Evolutionary conservation across 2,888 invertebrate genomes (phyloP).

Genomic region (Spialia ferax): DNA sequence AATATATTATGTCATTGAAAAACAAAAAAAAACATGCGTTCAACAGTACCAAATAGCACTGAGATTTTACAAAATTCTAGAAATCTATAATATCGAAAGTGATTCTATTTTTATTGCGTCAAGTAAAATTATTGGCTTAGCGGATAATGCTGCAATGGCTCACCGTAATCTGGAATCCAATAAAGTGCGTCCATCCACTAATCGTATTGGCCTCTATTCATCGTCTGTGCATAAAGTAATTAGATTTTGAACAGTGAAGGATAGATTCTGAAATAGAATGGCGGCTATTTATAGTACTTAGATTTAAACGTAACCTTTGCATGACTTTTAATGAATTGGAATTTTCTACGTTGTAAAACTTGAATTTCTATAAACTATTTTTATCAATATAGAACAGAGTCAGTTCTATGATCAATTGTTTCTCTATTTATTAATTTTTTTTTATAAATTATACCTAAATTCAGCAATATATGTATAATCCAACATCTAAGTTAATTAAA

Average conservation of each 20-base stretch:
- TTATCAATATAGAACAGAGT: no score
- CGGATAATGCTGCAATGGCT: constrained; percentile 35
- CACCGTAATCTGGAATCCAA: constrained; percentile 38
- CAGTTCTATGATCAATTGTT: no score
- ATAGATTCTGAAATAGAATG: constrained; percentile 32
- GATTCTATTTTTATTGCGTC: constrained; percentile 23
- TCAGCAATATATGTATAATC: no score
- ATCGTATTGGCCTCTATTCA: constrained; percentile 39
- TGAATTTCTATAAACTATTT: no score
- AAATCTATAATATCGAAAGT: constrained; percentile 5
- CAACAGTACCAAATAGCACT: neutral
- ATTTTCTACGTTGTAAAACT: no score
- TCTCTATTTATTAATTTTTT: no score
- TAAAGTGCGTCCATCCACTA: constrained; percentile 38
- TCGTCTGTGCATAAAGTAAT: constrained; percentile 38
- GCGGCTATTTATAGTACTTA: neutral
- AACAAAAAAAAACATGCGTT: neutral
- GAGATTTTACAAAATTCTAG: neutral
- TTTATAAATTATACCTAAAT: no score
- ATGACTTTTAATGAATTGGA: neutral
- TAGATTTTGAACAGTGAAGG: constrained; percentile 37
- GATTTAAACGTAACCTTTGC: neutral
- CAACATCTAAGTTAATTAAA: no score
- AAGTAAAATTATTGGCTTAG: constrained; percentile 34
- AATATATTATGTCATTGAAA: no score